Evolutionary conservation across 2,113 vertebrate genomes (phyloP).

Genomic region (Pleuronectes platessa): DNA sequence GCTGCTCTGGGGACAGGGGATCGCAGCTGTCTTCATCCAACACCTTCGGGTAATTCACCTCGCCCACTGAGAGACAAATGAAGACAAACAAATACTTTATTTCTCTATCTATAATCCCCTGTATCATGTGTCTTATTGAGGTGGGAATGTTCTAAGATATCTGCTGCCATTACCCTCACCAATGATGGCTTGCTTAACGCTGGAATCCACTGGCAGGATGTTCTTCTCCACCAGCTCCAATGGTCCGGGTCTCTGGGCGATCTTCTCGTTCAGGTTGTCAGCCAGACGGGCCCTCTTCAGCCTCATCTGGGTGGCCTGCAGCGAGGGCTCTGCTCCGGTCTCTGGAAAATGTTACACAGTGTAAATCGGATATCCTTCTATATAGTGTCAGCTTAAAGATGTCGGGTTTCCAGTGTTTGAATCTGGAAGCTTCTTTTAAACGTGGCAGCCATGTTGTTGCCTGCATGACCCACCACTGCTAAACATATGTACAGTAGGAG

Average conservation of each 20-base stretch:
- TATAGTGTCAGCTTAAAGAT: neutral
- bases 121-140: neutral
- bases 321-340: conserved; percentile 94
- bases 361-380: neutral
- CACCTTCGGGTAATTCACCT: conserved; percentile 91
- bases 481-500: neutral
- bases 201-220: conserved; percentile 95
- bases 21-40: conserved; percentile 97
- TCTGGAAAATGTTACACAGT: conserved; percentile 76
- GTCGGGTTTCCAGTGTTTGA: neutral
- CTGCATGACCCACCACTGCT: neutral
- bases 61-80: conserved; percentile 72
- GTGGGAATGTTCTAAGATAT: neutral
- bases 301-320: conserved; percentile 97
- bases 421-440: neutral
- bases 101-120: neutral
- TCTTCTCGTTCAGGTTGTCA: conserved; percentile 98
- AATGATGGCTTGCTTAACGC: conserved; percentile 95
- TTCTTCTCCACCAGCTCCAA: conserved; percentile 99
- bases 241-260: conserved; percentile 95
- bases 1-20: conserved; percentile 94
- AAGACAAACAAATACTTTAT: neutral
- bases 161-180: conserved; percentile 79
- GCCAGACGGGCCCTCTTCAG: conserved; percentile 95
- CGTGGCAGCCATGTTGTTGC: neutral